phyloP scores from a whole-genome alignment of 2,797 vertebrate species.

The Enteromius argenteus region DNA sequence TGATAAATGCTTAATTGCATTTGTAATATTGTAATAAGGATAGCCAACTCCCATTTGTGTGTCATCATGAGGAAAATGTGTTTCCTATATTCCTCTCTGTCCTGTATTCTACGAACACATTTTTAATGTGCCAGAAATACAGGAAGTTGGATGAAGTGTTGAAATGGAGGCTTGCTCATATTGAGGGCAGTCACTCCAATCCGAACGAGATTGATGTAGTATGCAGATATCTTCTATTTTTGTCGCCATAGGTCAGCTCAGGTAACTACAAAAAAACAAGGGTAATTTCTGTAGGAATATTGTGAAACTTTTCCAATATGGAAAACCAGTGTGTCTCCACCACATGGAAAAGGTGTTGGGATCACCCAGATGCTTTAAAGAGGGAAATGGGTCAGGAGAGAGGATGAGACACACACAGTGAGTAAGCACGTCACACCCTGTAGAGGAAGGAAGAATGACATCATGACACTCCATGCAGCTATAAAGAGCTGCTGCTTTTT shows the following conservation, averaged over 20 bases:
- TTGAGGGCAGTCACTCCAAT: neutral
- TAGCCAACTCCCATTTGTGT: neutral
- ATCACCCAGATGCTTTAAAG: neutral
- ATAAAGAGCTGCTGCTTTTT: neutral
- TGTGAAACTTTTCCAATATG: neutral
- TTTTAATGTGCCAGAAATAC: neutral
- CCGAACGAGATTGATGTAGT: neutral
- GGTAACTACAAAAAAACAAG: slow-evolving; percentile 48
- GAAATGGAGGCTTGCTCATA: neutral
- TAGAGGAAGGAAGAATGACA: slow-evolving; percentile 58
- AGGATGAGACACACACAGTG: slow-evolving; percentile 22
- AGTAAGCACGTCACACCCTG: slow-evolving; percentile 41
- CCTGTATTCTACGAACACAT: neutral
- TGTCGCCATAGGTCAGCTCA: slow-evolving; percentile 46
- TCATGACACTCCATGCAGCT: slow-evolving; percentile 49
- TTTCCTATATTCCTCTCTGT: neutral
- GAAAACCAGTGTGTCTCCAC: slow-evolving; percentile 10
- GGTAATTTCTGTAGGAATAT: slow-evolving; percentile 46
- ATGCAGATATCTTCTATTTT: slow-evolving; percentile 61
- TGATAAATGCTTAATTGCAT: neutral
- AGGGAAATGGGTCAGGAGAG: slow-evolving; percentile 24
- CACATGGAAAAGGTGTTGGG: neutral
- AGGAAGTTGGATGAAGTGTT: neutral
- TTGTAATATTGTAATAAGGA: neutral
- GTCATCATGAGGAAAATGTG: neutral